Evolutionary conservation across 2,113 vertebrate genomes (phyloP).

Genomic region (Grammomys surdaster): DNA sequence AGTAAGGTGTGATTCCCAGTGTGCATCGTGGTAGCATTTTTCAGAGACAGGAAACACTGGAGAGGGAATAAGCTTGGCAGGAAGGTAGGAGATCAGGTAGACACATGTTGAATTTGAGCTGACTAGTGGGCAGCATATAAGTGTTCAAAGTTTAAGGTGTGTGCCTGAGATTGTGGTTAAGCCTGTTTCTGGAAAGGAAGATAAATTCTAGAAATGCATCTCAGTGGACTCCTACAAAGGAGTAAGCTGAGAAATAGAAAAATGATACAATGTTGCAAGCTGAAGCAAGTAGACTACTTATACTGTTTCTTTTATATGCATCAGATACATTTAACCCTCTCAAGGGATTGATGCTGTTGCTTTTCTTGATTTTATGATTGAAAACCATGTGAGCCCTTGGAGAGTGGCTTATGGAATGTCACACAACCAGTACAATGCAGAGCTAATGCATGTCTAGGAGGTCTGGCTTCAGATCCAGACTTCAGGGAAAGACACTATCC

Average conservation of each 20-base stretch:
- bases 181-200: neutral
- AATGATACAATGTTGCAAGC: neutral
- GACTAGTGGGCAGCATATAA: neutral
- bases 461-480: neutral
- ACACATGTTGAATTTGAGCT: conserved; percentile 6
- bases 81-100: neutral
- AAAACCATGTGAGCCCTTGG: neutral
- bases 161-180: neutral
- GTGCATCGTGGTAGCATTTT: conserved; percentile 5
- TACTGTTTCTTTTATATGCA: neutral
- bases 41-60: conserved; percentile 34
- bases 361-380: conserved; percentile 21
- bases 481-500: neutral
- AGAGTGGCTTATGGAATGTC: neutral
- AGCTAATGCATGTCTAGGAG: neutral
- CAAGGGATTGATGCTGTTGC: neutral
- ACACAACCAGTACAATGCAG: neutral
- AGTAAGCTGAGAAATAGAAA: neutral
- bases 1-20: neutral
- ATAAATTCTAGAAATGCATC: neutral
- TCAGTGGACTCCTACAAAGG: neutral
- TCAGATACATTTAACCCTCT: neutral
- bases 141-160: neutral
- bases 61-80: conserved; percentile 40
- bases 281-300: neutral